A percentile compares a stretch with the other conserved stretches of the same genome.
These are phyloP conservation scores for Channa striata DNA, from an alignment of 2,797 vertebrate species.

Conservation along the genomic window DNA sequence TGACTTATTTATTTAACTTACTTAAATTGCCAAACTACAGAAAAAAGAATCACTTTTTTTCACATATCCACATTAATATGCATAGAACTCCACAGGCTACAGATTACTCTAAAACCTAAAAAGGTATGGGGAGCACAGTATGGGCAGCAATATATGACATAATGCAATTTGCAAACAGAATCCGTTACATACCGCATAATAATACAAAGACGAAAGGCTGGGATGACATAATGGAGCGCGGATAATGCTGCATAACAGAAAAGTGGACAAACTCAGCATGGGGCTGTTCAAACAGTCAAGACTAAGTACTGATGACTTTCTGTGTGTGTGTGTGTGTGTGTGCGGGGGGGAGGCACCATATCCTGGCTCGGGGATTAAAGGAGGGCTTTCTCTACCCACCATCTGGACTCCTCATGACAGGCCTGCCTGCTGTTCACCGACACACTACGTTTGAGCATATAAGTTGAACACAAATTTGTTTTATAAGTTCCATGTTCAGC, in stretches of 20 bases:
- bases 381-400: conserved; percentile 77
- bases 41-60: no score
- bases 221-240: conserved; percentile 32
- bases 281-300: conserved; percentile 2
- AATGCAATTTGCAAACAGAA: neutral
- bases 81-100: neutral
- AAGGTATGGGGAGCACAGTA: neutral
- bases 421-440: conserved; percentile 70
- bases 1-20: no score
- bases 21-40: no score
- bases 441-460: conserved; percentile 12
- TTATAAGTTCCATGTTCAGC: conserved; percentile 38
- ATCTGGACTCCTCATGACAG: conserved; percentile 81
- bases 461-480: conserved; percentile 28
- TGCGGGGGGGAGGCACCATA: conserved; percentile 54
- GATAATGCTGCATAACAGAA: conserved; percentile 43
- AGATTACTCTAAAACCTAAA: neutral
- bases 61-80: neutral
- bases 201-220: neutral
- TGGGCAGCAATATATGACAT: neutral
- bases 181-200: neutral
- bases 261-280: conserved; percentile 44
- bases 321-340: conserved; percentile 33
- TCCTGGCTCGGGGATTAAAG: conserved; percentile 78
- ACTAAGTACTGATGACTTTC: conserved; percentile 19